Evolutionary conservation across 2,113 vertebrate genomes (phyloP).

Genomic region (Trinectes maculatus): DNA sequence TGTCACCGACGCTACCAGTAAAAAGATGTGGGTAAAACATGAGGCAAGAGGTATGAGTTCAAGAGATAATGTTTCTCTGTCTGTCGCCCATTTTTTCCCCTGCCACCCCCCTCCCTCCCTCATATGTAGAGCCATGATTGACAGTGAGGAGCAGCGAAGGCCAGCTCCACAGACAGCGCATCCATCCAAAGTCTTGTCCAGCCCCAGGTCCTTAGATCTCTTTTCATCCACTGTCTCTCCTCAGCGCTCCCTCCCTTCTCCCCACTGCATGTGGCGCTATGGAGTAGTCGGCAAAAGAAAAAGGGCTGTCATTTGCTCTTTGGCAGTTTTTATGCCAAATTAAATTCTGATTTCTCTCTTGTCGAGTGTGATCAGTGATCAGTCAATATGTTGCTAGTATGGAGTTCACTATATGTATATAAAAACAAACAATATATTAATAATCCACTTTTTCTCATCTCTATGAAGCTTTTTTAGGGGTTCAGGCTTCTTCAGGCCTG

Average conservation of each 20-base stretch:
- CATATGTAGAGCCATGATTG: background rate
- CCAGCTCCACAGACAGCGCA: slow-evolving; percentile 10
- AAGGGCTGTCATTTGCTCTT: too few species aligned
- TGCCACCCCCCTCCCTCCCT: background rate
- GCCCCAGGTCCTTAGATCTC: slow-evolving; percentile 13
- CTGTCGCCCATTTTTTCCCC: background rate
- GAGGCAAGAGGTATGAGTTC: background rate
- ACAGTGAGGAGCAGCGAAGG: slow-evolving; percentile 9
- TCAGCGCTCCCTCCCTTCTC: background rate
- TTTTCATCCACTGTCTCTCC: slow-evolving; percentile 30
- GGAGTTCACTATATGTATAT: too few species aligned
- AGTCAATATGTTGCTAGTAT: too few species aligned
- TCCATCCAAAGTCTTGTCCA: slow-evolving; percentile 31
- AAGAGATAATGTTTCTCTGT: slow-evolving; percentile 5
- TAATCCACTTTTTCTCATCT: too few species aligned
- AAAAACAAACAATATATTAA: too few species aligned
- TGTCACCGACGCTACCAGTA: too few species aligned
- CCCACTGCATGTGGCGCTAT: background rate
- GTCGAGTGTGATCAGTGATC: too few species aligned
- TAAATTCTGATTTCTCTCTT: too few species aligned
- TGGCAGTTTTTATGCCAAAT: too few species aligned
- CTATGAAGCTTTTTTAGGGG: too few species aligned
- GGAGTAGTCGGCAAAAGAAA: too few species aligned
- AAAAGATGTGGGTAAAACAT: background rate
- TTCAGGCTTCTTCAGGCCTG: too few species aligned